Conservation (phyloP, 2,113 vertebrate genomes). For the Pyrgilauda ruficollis region DNA sequence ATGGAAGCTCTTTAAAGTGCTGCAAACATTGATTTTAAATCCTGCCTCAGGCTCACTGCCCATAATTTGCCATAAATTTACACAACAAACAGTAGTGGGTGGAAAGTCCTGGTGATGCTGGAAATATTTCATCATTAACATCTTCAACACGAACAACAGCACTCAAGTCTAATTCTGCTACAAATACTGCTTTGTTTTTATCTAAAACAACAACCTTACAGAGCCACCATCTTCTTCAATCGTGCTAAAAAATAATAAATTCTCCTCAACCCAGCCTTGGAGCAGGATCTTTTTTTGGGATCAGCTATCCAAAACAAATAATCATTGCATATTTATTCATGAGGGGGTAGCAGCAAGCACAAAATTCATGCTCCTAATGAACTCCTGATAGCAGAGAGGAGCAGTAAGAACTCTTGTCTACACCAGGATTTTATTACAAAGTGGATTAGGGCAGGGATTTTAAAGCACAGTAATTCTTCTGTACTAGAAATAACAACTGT, state of each 20-base stretch:
- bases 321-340: background rate
- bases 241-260: background rate
- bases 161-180: background rate
- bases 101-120: background rate
- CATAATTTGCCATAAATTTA: background rate
- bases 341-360: background rate
- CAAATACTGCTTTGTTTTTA: fast-evolving
- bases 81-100: background rate
- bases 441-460: background rate
- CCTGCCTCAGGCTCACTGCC: background rate
- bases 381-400: background rate
- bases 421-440: background rate
- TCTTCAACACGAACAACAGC: background rate
- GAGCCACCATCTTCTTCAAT: background rate
- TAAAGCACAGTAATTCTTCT: background rate
- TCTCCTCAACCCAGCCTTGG: background rate
- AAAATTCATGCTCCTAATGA: background rate
- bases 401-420: background rate
- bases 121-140: background rate
- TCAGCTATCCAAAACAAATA: background rate
- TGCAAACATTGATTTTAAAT: background rate
- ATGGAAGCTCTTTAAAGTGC: background rate
- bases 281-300: background rate
- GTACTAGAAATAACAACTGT: background rate
- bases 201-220: background rate